Conservation (phyloP, 2,888 invertebrate genomes). For the Cephonodes hylas region DNA sequence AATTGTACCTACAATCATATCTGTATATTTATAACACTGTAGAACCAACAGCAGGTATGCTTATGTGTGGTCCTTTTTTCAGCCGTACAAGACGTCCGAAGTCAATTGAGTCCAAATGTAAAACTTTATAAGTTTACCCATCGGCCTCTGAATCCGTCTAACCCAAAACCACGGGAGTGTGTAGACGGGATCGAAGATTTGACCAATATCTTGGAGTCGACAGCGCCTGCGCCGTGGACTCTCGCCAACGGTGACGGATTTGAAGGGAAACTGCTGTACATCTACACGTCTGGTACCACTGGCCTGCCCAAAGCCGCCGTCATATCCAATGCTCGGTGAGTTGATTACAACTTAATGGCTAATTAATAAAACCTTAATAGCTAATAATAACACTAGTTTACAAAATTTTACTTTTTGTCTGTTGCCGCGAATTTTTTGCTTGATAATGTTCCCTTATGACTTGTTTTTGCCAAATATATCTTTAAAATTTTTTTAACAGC, state of each 20-base stretch:
- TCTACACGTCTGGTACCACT: conserved; percentile 99
- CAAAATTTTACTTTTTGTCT: too few relatives aligned
- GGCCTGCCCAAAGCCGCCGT: conserved; percentile 99
- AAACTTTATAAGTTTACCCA: conserved; percentile 83
- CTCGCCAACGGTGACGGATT: conserved; percentile 83
- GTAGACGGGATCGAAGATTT: conserved; percentile 80
- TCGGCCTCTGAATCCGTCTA: conserved; percentile 48
- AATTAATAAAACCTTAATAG: too few relatives aligned
- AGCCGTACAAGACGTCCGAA: conserved; percentile 87
- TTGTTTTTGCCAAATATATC: too few relatives aligned
- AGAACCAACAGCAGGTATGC: too few relatives aligned
- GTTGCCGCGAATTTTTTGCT: too few relatives aligned
- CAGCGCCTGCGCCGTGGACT: conserved; percentile 78
- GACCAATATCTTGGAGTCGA: conserved; percentile 79
- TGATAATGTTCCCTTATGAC: too few relatives aligned
- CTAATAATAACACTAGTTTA: too few relatives aligned
- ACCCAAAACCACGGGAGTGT: conserved; percentile 32
- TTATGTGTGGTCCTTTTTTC: neutral
- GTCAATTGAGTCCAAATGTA: conserved; percentile 84
- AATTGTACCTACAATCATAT: too few relatives aligned
- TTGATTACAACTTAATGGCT: neutral
- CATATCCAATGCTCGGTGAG: conserved; percentile 94
- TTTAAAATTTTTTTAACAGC: too few relatives aligned
- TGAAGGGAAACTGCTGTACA: conserved; percentile 92
- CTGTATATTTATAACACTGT: too few relatives aligned